Conservation (phyloP, 2,797 vertebrate species). For the Chaenodraco wilsoni region DNA sequence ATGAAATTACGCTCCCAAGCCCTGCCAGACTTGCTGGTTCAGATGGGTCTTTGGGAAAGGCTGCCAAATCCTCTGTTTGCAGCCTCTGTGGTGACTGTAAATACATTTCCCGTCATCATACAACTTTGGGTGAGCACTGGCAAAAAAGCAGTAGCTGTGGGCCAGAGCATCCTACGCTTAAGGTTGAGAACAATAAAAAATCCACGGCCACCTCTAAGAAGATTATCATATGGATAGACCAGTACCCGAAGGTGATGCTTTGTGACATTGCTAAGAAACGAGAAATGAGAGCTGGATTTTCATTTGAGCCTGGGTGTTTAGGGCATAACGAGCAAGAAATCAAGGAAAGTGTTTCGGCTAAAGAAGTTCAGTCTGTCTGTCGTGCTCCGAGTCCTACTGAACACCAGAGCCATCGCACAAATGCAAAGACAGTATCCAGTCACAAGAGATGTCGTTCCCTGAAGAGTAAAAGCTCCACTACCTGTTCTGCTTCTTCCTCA, state of each 20-base stretch:
- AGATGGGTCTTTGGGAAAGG: conserved; percentile 54
- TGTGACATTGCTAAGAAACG: conserved; percentile 72
- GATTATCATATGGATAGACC: conserved; percentile 36
- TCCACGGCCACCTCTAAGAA: conserved; percentile 22
- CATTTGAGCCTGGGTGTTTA: conserved; percentile 37
- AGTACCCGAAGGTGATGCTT: conserved; percentile 70
- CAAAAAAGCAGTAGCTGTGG: conserved; percentile 1
- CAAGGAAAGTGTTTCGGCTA: conserved; percentile 10
- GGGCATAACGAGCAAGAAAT: conserved; percentile 21
- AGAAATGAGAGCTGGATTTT: conserved; percentile 57
- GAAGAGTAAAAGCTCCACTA: conserved; percentile 37
- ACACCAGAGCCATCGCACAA: neutral
- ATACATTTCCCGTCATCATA: conserved; percentile 43
- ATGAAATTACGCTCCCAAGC: conserved; percentile 41
- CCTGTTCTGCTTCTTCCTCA: conserved; percentile 59
- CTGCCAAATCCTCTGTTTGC: conserved; percentile 42
- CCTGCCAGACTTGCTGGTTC: conserved; percentile 41
- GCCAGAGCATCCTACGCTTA: conserved; percentile 2
- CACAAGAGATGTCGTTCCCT: conserved; percentile 16
- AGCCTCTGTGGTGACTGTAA: conserved; percentile 59
- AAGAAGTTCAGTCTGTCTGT: conserved; percentile 17
- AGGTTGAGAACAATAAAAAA: conserved; percentile 4
- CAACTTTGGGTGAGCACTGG: conserved; percentile 27
- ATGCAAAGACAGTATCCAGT: conserved; percentile 8
- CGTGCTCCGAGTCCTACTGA: conserved; percentile 22